Conservation (phyloP, 2,113 vertebrate genomes). For the Ivindomyrus marchei region DNA sequence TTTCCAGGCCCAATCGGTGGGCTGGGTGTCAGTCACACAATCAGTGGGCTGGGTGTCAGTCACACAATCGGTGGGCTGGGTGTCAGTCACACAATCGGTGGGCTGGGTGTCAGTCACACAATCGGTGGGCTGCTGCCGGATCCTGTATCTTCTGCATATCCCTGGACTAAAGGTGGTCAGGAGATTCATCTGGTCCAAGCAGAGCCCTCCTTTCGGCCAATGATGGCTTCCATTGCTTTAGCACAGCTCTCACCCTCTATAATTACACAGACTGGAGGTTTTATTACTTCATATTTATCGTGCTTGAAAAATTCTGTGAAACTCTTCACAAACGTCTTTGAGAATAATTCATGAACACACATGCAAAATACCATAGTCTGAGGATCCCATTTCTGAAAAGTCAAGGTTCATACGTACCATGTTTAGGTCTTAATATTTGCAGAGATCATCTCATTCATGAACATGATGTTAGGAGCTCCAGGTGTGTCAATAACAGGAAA, state of each 20-base stretch:
- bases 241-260: not conserved
- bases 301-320: not conserved
- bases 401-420: not conserved
- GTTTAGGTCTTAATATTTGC: not conserved
- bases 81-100: not conserved
- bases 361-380: not conserved
- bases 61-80: not conserved
- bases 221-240: too few species aligned
- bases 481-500: not conserved
- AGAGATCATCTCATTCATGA: not conserved
- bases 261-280: not conserved
- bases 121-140: not conserved
- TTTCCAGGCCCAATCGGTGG: not conserved
- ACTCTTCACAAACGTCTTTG: not conserved
- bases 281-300: not conserved
- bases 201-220: not conserved
- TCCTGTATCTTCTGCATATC: not conserved
- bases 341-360: not conserved
- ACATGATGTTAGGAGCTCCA: not conserved
- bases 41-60: not conserved
- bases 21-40: not conserved
- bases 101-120: not conserved
- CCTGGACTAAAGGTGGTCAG: not conserved
- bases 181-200: not conserved
- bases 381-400: not conserved